phyloP scores from a whole-genome alignment of 2,888 invertebrate species.

The Tetropium fuscum region DNA sequence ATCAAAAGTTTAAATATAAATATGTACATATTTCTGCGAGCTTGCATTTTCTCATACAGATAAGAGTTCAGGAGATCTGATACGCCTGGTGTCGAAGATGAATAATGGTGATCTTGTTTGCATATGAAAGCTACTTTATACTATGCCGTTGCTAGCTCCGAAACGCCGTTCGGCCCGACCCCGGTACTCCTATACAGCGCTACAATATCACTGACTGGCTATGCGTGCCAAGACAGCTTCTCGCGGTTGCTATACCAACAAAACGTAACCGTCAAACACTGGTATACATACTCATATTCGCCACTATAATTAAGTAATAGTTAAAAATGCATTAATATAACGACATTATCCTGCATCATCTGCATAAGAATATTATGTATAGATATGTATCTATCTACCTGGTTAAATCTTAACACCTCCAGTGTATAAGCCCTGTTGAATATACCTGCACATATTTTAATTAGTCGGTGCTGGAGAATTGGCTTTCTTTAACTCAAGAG shows the following conservation, averaged over 20 bases:
- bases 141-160: conserved; percentile 31
- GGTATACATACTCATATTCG: no score
- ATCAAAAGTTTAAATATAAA: conserved; percentile 24
- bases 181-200: conserved; percentile 43
- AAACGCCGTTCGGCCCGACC: conserved; percentile 16
- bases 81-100: conserved; percentile 58
- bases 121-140: conserved; percentile 61
- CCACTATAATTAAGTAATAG: no score
- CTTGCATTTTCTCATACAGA: conserved; percentile 45
- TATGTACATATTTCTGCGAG: conserved; percentile 27
- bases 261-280: no score
- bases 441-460: no score
- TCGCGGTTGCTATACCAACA: conserved; percentile 48
- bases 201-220: conserved; percentile 55
- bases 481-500: no score
- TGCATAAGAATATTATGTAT: no score
- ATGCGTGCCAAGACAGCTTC: conserved; percentile 45
- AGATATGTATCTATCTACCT: no score
- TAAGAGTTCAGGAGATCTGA: conserved; percentile 52
- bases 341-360: no score
- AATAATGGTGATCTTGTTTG: conserved; percentile 64
- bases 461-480: no score
- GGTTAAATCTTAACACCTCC: no score
- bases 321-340: no score
- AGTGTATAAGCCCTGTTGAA: no score